These are phyloP conservation scores for Discoglossus pictus DNA, from an alignment of 2,797 vertebrate species.

Conservation along the genomic window DNA sequence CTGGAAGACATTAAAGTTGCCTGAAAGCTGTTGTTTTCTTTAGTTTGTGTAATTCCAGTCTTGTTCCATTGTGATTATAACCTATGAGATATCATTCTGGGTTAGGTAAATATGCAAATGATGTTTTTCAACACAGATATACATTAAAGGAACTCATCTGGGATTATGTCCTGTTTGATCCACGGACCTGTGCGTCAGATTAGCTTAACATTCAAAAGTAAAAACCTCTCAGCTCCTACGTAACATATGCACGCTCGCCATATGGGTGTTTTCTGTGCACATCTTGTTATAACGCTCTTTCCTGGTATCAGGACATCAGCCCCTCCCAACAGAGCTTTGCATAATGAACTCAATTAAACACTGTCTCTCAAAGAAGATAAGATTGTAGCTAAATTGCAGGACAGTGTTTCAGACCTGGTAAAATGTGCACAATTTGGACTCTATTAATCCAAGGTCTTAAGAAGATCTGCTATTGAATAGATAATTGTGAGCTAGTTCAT, in stretches of 20 bases:
- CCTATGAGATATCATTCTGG: too few relatives aligned
- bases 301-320: not conserved
- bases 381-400: conserved; percentile 16
- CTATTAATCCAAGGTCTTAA: conserved; percentile 24
- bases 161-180: conserved; percentile 4
- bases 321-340: not conserved
- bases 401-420: not conserved
- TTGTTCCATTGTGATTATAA: too few relatives aligned
- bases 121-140: too few relatives aligned
- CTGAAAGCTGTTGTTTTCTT: too few relatives aligned
- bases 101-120: too few relatives aligned
- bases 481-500: conserved; percentile 27
- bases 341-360: conserved; percentile 14
- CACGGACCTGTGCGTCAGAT: not conserved
- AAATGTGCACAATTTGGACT: conserved; percentile 1
- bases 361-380: not conserved
- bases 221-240: too few relatives aligned
- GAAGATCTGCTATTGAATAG: conserved; percentile 4
- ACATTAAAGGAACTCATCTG: not conserved
- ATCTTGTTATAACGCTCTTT: not conserved
- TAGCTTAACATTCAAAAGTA: too few relatives aligned
- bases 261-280: too few relatives aligned
- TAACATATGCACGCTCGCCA: too few relatives aligned
- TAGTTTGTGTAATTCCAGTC: too few relatives aligned
- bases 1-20: too few relatives aligned